phyloP scores from a whole-genome alignment of 2,888 invertebrate species.

The Theodoxus fluviatilis region DNA sequence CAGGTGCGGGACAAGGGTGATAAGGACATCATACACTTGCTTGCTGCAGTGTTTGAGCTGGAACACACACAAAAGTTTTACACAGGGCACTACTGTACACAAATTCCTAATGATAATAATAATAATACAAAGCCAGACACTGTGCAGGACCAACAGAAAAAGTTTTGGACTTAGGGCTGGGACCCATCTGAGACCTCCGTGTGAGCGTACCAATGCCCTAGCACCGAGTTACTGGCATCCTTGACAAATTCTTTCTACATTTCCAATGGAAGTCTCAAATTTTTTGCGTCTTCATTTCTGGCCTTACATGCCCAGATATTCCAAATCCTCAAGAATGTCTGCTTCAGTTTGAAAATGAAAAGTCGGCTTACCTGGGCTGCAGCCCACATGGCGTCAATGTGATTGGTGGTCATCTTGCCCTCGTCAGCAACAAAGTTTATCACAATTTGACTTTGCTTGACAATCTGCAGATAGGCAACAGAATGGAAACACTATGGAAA shows the following conservation, averaged over 20 bases:
- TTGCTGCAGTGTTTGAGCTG: slow-evolving; percentile 89
- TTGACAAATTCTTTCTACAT: too few species aligned
- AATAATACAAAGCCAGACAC: background rate
- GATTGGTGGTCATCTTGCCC: slow-evolving; percentile 86
- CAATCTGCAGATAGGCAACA: slow-evolving; percentile 77
- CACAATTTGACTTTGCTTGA: slow-evolving; percentile 93
- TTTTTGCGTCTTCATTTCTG: background rate
- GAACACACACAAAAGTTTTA: slow-evolving; percentile 26
- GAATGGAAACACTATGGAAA: too few species aligned
- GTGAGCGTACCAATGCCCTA: too few species aligned
- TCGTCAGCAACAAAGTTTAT: slow-evolving; percentile 92
- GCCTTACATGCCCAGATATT: background rate
- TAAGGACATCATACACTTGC: slow-evolving; percentile 88
- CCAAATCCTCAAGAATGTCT: background rate
- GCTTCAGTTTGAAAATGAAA: background rate
- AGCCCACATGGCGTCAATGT: slow-evolving; percentile 92
- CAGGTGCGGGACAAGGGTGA: slow-evolving; percentile 87
- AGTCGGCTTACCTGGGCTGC: slow-evolving; percentile 76
- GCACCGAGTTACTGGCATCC: too few species aligned
- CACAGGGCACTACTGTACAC: background rate
- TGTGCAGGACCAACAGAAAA: background rate
- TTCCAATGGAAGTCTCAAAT: too few species aligned
- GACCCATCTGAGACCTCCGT: too few species aligned
- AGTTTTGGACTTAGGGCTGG: too few species aligned
- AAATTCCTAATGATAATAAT: background rate